Evolutionary conservation across 2,113 vertebrate species (phyloP).

Genomic region (Scophthalmus maximus): DNA sequence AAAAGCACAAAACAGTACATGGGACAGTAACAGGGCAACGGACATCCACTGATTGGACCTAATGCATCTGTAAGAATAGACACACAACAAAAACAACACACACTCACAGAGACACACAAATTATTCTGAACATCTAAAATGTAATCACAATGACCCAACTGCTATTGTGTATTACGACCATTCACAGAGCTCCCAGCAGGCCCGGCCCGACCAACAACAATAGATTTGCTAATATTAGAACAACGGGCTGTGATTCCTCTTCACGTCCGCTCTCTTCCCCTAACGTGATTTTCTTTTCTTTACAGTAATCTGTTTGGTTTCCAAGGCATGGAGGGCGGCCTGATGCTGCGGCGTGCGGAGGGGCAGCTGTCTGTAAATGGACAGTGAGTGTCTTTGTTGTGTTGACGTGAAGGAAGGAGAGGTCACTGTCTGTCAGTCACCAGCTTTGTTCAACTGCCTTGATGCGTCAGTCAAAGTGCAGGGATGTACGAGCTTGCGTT

Average conservation of each 20-base stretch:
- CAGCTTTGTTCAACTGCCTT: neutral
- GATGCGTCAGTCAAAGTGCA: constrained; percentile 32
- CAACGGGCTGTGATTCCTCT: constrained; percentile 37
- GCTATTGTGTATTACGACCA: neutral
- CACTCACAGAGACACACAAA: constrained; percentile 37
- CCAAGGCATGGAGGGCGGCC: constrained; percentile 5
- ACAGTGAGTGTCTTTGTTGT: constrained; percentile 57
- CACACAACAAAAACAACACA: constrained; percentile 24
- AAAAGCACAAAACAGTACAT: constrained; percentile 12
- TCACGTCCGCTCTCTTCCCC: constrained; percentile 42
- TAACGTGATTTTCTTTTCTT: constrained; percentile 73
- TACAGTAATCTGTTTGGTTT: constrained; percentile 63
- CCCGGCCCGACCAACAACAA: constrained; percentile 47
- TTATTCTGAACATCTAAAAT: constrained; percentile 50
- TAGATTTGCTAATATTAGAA: constrained; percentile 58
- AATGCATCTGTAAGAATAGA: constrained; percentile 44
- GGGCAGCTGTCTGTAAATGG: constrained; percentile 68
- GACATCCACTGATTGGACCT: constrained; percentile 41
- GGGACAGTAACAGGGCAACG: constrained; percentile 40
- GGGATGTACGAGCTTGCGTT: neutral
- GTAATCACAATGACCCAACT: constrained; percentile 34
- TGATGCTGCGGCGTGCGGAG: constrained; percentile 9
- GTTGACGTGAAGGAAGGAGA: constrained; percentile 59
- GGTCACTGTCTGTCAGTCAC: constrained; percentile 61
- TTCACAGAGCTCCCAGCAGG: constrained; percentile 47